Evolutionary conservation across 2,113 vertebrate species (phyloP), one percentile per base, ranked within the genome.

Genomic region (Oryzias javanicus): DNA sequence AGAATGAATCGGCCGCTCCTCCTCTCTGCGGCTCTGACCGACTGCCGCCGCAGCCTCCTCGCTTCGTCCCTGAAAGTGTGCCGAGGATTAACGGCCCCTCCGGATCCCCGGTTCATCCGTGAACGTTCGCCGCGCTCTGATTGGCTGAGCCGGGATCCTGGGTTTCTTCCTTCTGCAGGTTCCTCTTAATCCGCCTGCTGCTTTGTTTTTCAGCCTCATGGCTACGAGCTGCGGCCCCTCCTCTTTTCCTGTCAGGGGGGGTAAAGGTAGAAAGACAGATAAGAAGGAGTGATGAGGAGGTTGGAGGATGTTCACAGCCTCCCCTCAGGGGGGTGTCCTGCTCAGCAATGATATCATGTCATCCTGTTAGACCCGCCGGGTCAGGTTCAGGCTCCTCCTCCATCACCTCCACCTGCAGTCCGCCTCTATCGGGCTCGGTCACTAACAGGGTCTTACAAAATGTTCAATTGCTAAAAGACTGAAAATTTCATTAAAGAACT

Each of bases 71-170:
- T 1, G 1, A 49, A 0, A 13, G 55, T 12, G 5, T 16, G 54
- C 10, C 4, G 54, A 65, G 68, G 1, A 72, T 78, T 42, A 69
- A 47, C 6, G 10, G 55, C 64, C 55, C n/a, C 56, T 44, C 57
- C 51, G 49, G 51, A 15, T 35, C 22, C 41, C 42, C 45, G 35
- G 45, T 40, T 27, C 49, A 2, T 41, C 61, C 60, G 48, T 57
- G 52, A 49, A 20, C 29, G 19, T 40, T 46, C 8, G 35, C 35
- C 10, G 35, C 2, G 35, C 35, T 35, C 35, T 35, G 35, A 12
- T 35, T 35, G 35, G 35, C 35, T 35, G n/a, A n/a, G 35, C 8
- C 35, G 8, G 35, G 35, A 35, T 35, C 16, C 22, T 44, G 12
- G n/a, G 25, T 27, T 27, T 27, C 25, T 27, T 27, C 25, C 4